These are phyloP conservation scores for Sitodiplosis mosellana DNA, from an alignment of 1,140 invertebrate species.

Conservation along the genomic window DNA sequence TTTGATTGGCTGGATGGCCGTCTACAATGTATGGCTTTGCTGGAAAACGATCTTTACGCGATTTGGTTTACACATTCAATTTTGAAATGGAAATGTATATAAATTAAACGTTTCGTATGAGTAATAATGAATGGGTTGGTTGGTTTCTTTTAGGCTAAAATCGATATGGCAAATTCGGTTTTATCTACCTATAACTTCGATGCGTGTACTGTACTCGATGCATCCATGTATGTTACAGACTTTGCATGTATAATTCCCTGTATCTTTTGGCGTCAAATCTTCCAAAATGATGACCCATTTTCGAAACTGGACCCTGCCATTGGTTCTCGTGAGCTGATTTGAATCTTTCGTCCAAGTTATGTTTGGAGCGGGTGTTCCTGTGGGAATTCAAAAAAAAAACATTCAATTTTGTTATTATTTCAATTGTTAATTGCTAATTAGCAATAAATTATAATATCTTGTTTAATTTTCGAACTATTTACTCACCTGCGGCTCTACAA, in stretches of 20 bases:
- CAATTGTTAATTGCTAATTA: background rate
- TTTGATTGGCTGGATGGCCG: slow-evolving; percentile 60
- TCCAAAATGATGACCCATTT: slow-evolving; percentile 53
- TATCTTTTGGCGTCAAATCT: slow-evolving; percentile 54
- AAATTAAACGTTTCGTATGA: too few relatives aligned
- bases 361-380: slow-evolving; percentile 55
- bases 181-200: slow-evolving; percentile 51
- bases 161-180: background rate
- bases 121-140: background rate
- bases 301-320: slow-evolving; percentile 33
- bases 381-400: background rate
- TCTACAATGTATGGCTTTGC: slow-evolving; percentile 60
- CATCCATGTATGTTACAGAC: slow-evolving; percentile 62
- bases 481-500: slow-evolving; percentile 31
- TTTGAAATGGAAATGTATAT: too few relatives aligned
- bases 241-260: slow-evolving; percentile 70
- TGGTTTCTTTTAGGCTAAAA: background rate
- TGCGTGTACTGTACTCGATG: slow-evolving; percentile 50
- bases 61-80: background rate
- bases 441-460: background rate
- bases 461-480: background rate
- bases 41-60: slow-evolving; percentile 43
- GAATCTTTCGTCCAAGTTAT: slow-evolving; percentile 66
- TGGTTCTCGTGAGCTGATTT: slow-evolving; percentile 33
- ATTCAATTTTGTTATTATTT: too few relatives aligned